phyloP scores from a whole-genome alignment of 2,888 invertebrate genomes.

The Campoletis raptor region DNA sequence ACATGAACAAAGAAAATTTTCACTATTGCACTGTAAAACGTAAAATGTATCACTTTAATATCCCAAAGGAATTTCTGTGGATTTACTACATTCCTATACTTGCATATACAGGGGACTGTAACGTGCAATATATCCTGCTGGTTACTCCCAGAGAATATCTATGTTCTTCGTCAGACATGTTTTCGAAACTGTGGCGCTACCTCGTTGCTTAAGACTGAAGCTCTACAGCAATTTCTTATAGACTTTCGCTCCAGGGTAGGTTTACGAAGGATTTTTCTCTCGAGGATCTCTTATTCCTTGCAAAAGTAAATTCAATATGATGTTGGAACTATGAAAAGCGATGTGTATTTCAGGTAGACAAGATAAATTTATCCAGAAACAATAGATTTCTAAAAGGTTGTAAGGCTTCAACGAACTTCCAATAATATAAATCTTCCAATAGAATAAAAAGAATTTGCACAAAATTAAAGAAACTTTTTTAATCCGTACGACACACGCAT shows the following conservation, averaged over 20 bases:
- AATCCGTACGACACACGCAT: background rate
- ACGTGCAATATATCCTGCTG: slow-evolving; percentile 48
- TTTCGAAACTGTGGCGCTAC: slow-evolving; percentile 52
- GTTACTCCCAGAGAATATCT: slow-evolving; percentile 20
- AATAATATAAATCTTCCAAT: background rate
- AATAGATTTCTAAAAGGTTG: background rate
- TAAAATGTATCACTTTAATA: slow-evolving; percentile 17
- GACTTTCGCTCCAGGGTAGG: slow-evolving; percentile 25
- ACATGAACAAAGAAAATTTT: background rate
- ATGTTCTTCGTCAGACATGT: slow-evolving; percentile 60
- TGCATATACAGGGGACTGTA: slow-evolving; percentile 17
- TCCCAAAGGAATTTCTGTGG: slow-evolving; percentile 42
- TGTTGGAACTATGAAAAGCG: background rate
- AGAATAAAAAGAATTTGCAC: background rate
- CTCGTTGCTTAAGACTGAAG: slow-evolving; percentile 31
- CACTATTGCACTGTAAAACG: slow-evolving; percentile 8
- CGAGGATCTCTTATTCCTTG: background rate
- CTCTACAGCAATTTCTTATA: slow-evolving; percentile 29
- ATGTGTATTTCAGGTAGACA: background rate
- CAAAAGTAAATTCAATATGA: background rate
- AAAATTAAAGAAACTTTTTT: background rate
- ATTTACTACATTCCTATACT: slow-evolving; percentile 44
- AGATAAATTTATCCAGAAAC: background rate
- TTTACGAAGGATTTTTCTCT: background rate
- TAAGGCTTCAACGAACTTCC: background rate